Percentiles rank a stretch among this genome's conserved stretches.
These are phyloP conservation scores for Drosophila bocki DNA, from an alignment of 1,140 invertebrate species.

Conservation along the genomic window DNA sequence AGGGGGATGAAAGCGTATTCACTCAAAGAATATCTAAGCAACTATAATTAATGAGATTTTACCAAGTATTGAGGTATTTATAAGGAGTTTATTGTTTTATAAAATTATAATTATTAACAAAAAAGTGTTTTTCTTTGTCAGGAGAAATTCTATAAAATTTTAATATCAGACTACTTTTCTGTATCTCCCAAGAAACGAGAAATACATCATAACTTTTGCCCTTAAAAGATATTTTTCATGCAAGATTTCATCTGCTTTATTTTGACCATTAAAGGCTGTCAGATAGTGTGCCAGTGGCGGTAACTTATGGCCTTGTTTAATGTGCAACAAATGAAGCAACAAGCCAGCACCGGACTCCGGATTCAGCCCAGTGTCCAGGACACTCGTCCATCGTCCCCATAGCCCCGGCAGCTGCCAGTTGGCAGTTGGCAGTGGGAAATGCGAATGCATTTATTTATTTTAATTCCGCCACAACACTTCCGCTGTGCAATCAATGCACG, in stretches of 20 bases:
- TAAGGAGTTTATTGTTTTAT: background rate
- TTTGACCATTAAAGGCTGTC: slow-evolving; percentile 46
- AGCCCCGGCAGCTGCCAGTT: slow-evolving; percentile 18
- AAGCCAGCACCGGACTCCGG: slow-evolving; percentile 31
- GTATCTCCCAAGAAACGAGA: background rate
- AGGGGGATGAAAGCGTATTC: background rate
- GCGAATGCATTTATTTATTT: slow-evolving; percentile 83
- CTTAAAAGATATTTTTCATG: slow-evolving; percentile 8
- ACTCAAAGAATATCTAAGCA: background rate
- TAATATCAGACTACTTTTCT: background rate
- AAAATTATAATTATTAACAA: too few relatives aligned
- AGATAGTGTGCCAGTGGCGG: slow-evolving; percentile 34
- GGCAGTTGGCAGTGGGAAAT: slow-evolving; percentile 61
- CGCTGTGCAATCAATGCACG: slow-evolving; percentile 80
- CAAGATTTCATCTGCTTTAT: slow-evolving; percentile 24
- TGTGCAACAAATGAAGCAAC: slow-evolving; percentile 78
- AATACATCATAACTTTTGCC: slow-evolving; percentile 10
- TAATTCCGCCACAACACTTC: slow-evolving; percentile 84
- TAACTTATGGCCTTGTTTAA: slow-evolving; percentile 68
- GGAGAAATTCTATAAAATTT: background rate
- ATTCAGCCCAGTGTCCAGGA: slow-evolving; percentile 2
- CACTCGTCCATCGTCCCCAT: slow-evolving; percentile 2
- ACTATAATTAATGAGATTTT: slow-evolving; percentile 1
- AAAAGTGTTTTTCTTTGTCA: too few relatives aligned
- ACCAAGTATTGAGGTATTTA: background rate